Percentiles rank a stretch among this genome's conserved stretches.
These are phyloP conservation scores for Drosophila trichaetosa DNA, from an alignment of 2,888 invertebrate species.

Conservation along the genomic window DNA sequence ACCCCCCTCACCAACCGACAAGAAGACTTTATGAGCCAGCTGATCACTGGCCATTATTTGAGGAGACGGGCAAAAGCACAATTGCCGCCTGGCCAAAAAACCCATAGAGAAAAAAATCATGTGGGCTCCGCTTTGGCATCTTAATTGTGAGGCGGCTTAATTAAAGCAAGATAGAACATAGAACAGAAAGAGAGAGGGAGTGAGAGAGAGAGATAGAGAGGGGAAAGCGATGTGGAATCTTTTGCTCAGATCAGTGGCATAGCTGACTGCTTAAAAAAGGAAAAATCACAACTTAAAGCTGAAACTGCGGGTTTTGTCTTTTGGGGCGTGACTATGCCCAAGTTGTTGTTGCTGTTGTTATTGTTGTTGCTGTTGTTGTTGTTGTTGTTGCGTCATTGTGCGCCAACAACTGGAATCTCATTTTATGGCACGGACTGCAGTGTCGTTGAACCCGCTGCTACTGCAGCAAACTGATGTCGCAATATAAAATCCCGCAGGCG, in stretches of 20 bases:
- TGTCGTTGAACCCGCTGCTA: conserved; percentile 70
- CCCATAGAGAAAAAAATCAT: conserved; percentile 32
- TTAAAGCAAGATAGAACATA: conserved; percentile 22
- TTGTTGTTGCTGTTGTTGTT: conserved; percentile 3
- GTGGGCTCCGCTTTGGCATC: conserved; percentile 51
- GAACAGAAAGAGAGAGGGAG: background rate
- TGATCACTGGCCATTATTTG: conserved; percentile 50
- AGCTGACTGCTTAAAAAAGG: background rate
- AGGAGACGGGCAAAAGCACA: conserved; percentile 27
- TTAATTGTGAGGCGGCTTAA: conserved; percentile 56
- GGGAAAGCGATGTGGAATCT: background rate
- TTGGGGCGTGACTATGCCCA: conserved; percentile 50
- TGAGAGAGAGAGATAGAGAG: no score
- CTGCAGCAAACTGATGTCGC: conserved; percentile 49
- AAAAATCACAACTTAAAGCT: conserved; percentile 1
- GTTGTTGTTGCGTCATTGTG: conserved; percentile 57
- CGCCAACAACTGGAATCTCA: conserved; percentile 64
- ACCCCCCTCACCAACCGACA: no score
- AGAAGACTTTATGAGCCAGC: conserved; percentile 72
- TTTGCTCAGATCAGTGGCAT: conserved; percentile 28
- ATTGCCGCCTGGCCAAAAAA: conserved; percentile 34
- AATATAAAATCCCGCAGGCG: conserved; percentile 58
- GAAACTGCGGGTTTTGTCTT: conserved; percentile 53
- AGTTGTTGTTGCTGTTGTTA: conserved; percentile 4
- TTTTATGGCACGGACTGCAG: conserved; percentile 50